Evolutionary conservation across 64 coral and sea anemone genomes (phyloP).

Genomic region (Acropora yongei): DNA sequence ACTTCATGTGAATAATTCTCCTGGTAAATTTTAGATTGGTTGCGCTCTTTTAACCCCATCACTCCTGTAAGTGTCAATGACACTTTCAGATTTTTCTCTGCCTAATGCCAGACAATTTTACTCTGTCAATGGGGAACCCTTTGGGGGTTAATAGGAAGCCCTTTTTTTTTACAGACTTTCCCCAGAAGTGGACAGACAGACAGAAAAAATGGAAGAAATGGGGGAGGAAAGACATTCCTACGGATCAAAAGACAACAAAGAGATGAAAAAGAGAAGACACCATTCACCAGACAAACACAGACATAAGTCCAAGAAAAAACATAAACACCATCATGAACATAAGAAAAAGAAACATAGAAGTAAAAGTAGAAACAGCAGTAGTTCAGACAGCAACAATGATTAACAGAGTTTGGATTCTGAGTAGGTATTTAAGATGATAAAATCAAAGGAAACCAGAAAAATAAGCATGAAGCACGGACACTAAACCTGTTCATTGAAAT

Average conservation of each 20-base stretch:
- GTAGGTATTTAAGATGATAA: background rate
- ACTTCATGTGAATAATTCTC: too few relatives aligned
- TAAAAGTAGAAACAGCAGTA: constrained; percentile 1
- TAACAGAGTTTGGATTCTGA: background rate
- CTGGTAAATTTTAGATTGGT: too few relatives aligned
- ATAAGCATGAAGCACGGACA: background rate
- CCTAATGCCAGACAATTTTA: too few relatives aligned
- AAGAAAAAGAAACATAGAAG: constrained; percentile 35
- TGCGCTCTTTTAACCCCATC: too few relatives aligned
- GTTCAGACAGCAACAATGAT: background rate
- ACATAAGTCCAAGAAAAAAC: constrained; percentile 37
- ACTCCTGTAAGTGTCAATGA: too few relatives aligned
- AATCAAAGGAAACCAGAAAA: background rate
- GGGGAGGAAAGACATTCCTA: background rate
- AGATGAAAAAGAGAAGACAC: background rate
- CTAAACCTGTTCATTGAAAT: too few relatives aligned
- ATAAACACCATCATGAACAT: constrained; percentile 9
- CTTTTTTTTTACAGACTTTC: constrained; percentile 11
- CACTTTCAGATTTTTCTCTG: too few relatives aligned
- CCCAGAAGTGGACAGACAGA: background rate
- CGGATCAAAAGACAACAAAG: background rate
- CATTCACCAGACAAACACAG: constrained; percentile 28
- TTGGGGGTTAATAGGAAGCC: too few relatives aligned
- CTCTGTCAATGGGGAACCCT: background rate
- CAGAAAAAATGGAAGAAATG: background rate